phyloP scores from a whole-genome alignment of 2,888 invertebrate species.

The Esperia sulphurella region DNA sequence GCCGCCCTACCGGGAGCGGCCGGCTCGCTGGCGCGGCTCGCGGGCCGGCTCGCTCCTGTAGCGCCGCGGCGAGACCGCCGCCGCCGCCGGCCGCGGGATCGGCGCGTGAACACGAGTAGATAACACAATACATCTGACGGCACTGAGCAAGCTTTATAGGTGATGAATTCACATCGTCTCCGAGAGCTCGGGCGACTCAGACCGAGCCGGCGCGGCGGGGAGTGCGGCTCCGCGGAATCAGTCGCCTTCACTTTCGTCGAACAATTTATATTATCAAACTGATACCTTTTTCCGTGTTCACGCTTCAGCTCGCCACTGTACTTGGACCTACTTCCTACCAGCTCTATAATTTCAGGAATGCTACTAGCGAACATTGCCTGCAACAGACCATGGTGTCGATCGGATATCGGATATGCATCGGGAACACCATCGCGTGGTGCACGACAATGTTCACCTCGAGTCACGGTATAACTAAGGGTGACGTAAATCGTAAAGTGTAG shows the following conservation, averaged over 20 bases:
- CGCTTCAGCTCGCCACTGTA: conserved; percentile 99
- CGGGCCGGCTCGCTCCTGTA: conserved; percentile 11
- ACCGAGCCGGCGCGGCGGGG: conserved; percentile 37
- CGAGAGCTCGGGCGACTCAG: conserved; percentile 68
- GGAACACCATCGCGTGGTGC: conserved; percentile 76
- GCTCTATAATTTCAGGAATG: conserved; percentile 99
- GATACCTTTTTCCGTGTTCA: conserved; percentile 99
- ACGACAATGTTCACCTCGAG: conserved; percentile 75
- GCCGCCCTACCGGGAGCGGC: conserved; percentile 26
- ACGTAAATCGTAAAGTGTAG: conserved; percentile 64
- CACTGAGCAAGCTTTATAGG: conserved; percentile 78
- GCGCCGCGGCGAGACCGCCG: conserved; percentile 27
- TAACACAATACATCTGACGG: conserved; percentile 80
- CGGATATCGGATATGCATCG: conserved; percentile 54
- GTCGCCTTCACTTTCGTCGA: conserved; percentile 69
- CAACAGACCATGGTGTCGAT: conserved; percentile 83
- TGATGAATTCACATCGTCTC: conserved; percentile 64
- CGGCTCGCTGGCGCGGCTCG: conserved; percentile 32
- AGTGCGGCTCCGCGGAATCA: conserved; percentile 43
- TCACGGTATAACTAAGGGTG: conserved; percentile 67
- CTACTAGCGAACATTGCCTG: conserved; percentile 99
- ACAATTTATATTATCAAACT: conserved; percentile 67
- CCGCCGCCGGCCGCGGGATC: conserved; percentile 36
- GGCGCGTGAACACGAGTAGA: conserved; percentile 72
- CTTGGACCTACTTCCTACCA: conserved; percentile 99